Base-by-base conservation (phyloP, 2,113 vertebrate species). In the Callorhinus ursinus region DNA sequence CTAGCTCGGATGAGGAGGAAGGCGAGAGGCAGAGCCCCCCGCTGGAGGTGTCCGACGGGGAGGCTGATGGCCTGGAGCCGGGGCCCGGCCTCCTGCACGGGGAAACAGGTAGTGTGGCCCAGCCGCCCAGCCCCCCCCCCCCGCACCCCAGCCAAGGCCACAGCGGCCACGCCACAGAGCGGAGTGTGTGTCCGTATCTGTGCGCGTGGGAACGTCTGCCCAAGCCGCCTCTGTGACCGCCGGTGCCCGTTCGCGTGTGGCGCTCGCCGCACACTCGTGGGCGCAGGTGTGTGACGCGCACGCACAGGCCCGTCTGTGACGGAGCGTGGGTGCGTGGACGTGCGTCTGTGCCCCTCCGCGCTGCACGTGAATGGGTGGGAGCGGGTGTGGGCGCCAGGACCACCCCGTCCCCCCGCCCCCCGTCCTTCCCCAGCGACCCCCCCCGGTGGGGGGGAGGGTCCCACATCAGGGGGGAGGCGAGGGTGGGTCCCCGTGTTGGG, bases 1-100 rank as follows among this genome's bases (percentile, higher is more conserved):
- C 99, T 97, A 99, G 99, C 98, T 99, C 99, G 1, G 99, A 99
- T 10, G 99, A 99, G 55, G 99, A 99, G 82, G 99, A 99, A 77
- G 99, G 99, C 0, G 99, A 99, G 94, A 99, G 99, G 93, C 99
- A 99, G 88, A 99, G 99, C 79, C 99, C 99, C 1, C 99, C 99
- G 0, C 83, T 99, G 97, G 99, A 99, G 96, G 99, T 99, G 51
- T 99, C 99, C 22, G 99, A 99, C 36, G 99, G 99, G 71, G 99
- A 99, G 95, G 98, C 98, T 0, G 99, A 99, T 57, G 98, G 99
- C 92, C 99, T 99, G 96, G 99, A 99, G 39, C 99, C 99, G 1
- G 98, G 98, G 39, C 97, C 99, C 33, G 99, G 99, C 63, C 98
- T 99, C 91, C 98, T 99, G 88, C 97, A 99, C 7, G 99, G 98